These are phyloP conservation scores for Penaeus japonicus DNA, from an alignment of 1,140 invertebrate species.

Conservation along the genomic window DNA sequence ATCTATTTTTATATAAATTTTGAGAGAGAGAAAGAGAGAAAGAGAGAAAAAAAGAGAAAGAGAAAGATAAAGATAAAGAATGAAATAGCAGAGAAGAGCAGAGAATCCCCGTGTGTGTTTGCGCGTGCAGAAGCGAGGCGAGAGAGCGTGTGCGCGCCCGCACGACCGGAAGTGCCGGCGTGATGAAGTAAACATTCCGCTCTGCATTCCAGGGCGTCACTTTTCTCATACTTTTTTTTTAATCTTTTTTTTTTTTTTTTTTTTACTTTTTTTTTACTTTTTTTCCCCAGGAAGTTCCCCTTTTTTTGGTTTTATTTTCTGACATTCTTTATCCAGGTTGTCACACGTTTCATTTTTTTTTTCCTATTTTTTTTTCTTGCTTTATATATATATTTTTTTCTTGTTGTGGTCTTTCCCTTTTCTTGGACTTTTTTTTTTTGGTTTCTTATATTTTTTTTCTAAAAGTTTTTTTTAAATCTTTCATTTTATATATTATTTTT, in stretches of 20 bases:
- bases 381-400: neutral
- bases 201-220: neutral
- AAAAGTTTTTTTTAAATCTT: too few relatives aligned
- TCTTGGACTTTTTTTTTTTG: neutral
- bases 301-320: neutral
- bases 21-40: neutral
- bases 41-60: neutral
- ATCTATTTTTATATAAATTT: neutral
- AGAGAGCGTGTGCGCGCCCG: too few relatives aligned
- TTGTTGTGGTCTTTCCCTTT: neutral
- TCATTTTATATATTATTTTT: neutral
- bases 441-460: neutral
- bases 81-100: neutral
- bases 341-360: neutral
- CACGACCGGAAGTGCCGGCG: too few relatives aligned
- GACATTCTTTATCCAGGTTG: too few relatives aligned
- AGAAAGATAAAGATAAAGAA: neutral
- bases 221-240: neutral
- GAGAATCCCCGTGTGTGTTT: neutral
- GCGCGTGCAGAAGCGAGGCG: too few relatives aligned
- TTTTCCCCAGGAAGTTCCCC: neutral
- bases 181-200: neutral
- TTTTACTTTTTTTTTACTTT: neutral
- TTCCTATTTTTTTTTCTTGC: neutral
- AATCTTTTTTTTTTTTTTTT: neutral